Base-by-base conservation (phyloP, 2,888 invertebrate species). In the Desoria tigrina region DNA sequence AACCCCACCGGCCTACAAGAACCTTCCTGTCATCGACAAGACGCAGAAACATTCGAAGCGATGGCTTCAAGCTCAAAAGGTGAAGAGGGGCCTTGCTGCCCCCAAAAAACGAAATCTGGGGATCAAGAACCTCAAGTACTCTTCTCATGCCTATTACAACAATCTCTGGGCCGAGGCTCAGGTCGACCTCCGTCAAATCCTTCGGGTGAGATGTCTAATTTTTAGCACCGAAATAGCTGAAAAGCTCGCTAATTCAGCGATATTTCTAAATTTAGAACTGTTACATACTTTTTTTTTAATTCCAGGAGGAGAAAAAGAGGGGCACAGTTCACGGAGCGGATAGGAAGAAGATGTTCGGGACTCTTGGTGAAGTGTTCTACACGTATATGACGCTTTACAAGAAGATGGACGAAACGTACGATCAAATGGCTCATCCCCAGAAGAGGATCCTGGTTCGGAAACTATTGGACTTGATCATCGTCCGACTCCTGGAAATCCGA, bases 381-480 rank as follows among this genome's bases (percentile, higher is more conserved):
- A 87, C 89, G 76, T 96, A 95, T 78, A 89, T 93, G 4, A 82
- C 88, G 26, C 84, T 90, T 0, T 84, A 90, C 24, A 87, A 89
- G 72, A 86, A 85, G 75, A 79, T 95, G 37, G 89, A 92, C 77
- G 83, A 86, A 63, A 90, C 92, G 67, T 92, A 94, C 77, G 95
- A 96, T 77, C 94, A 94, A 82, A 84, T 94, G 76, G 83, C 94
- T 42, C 96, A 96, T 79, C 95, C 96, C 1, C 96, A 97, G 79
- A 96, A 96, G 79, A 84, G 94, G 32, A 79, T 88, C 56, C 82
- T 95, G n/a, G 84, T 95, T 1, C 84, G 85, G 69, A 84, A 87
- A 71, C 78, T 90, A 1, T 79, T 94, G 2, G 91, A 93, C 77
- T 85, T 88, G 0, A 86, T 87, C 49, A 82, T 94, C 62, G 94